Evolutionary conservation across 2,888 invertebrate genomes (phyloP).

Genomic region (Papilio elwesi): DNA sequence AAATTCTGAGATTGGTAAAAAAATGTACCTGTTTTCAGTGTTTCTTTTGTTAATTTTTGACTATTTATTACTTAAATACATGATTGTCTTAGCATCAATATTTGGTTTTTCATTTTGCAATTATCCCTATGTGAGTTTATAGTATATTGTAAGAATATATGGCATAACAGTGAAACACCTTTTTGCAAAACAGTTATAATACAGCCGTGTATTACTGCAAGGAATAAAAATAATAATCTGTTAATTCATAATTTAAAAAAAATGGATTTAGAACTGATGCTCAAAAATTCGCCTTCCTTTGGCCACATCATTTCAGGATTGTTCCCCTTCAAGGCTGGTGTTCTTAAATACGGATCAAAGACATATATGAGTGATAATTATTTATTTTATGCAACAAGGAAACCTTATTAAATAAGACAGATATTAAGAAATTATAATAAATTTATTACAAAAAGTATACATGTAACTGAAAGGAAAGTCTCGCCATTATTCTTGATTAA

Average conservation of each 20-base stretch:
- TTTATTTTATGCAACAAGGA: background rate
- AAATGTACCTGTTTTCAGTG: constrained; percentile 83
- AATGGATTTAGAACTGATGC: too few species aligned
- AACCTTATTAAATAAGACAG: constrained; percentile 50
- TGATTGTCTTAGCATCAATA: constrained; percentile 82
- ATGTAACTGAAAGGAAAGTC: constrained; percentile 68
- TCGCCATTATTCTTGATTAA: constrained; percentile 61
- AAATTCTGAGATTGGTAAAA: constrained; percentile 82
- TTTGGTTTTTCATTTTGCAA: constrained; percentile 57
- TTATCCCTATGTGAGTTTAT: constrained; percentile 30
- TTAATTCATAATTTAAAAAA: too few species aligned
- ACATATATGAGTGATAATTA: too few species aligned
- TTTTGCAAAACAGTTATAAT: too few species aligned
- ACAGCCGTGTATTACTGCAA: too few species aligned
- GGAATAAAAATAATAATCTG: too few species aligned
- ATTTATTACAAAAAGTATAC: constrained; percentile 82
- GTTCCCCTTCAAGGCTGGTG: too few species aligned
- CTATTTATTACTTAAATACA: constrained; percentile 82
- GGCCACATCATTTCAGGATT: too few species aligned
- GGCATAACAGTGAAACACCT: too few species aligned
- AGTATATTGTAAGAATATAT: background rate
- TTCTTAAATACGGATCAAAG: too few species aligned
- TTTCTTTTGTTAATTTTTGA: constrained; percentile 84
- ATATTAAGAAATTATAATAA: constrained; percentile 76
- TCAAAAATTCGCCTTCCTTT: too few species aligned